Evolutionary conservation across 1,140 invertebrate species (phyloP).

Genomic region (Agrypnia vestita): DNA sequence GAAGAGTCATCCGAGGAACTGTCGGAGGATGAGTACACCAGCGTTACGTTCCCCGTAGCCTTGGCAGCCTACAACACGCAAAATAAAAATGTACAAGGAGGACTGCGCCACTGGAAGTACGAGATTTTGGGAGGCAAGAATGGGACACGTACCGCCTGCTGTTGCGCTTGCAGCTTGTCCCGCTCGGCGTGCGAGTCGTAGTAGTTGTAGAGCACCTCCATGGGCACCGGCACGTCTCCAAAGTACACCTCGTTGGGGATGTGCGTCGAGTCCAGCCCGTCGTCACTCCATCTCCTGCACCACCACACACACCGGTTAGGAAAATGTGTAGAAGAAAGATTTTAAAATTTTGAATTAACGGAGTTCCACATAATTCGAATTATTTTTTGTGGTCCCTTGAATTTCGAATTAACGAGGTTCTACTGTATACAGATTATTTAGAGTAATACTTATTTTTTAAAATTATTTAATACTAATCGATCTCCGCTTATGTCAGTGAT

Average conservation of each 20-base stretch:
- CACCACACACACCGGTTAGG: no score
- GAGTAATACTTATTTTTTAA: no score
- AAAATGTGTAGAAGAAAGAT: no score
- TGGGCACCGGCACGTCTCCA: slow-evolving; percentile 70
- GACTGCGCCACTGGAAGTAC: background rate
- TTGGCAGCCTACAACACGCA: slow-evolving; percentile 27
- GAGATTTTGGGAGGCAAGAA: background rate
- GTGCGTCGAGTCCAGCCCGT: slow-evolving; percentile 71
- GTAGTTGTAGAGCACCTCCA: slow-evolving; percentile 70
- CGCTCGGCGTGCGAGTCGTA: slow-evolving; percentile 71
- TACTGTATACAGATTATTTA: no score
- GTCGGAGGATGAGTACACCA: slow-evolving; percentile 71
- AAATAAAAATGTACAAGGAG: background rate
- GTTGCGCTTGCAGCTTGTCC: slow-evolving; percentile 64
- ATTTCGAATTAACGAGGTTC: no score
- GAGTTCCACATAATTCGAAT: no score
- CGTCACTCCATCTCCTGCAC: slow-evolving; percentile 70
- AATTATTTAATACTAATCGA: no score
- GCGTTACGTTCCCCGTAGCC: slow-evolving; percentile 67
- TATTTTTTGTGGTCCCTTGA: no score
- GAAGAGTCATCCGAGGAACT: slow-evolving; percentile 68
- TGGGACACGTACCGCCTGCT: slow-evolving; percentile 20
- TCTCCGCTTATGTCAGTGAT: no score
- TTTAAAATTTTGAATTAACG: no score
- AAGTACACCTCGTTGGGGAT: slow-evolving; percentile 73